Percentiles rank a stretch among this genome's conserved stretches.
Conservation (phyloP, 2,888 invertebrate genomes). For the Cephus rjabovi region DNA sequence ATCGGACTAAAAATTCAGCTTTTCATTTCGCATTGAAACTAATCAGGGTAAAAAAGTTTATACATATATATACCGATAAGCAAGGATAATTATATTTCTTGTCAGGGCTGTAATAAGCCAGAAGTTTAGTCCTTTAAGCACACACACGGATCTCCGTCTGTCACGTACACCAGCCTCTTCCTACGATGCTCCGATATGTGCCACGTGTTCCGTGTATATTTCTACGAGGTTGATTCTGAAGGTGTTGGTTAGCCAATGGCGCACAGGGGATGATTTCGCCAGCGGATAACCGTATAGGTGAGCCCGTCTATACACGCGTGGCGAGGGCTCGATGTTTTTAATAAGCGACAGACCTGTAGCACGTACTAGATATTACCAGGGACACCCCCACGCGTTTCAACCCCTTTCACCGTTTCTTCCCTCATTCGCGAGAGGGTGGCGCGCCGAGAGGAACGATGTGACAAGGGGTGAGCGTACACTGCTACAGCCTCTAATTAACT, state of each 20-base stretch:
- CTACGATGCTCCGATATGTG: constrained; percentile 21
- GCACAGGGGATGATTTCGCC: too few relatives aligned
- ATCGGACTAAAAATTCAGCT: background rate
- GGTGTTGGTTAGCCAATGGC: too few relatives aligned
- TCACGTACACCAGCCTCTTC: constrained; percentile 29
- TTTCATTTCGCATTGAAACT: background rate
- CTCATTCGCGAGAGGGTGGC: constrained; percentile 24
- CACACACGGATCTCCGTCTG: constrained; percentile 29
- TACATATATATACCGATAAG: background rate
- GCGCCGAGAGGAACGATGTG: constrained; percentile 14
- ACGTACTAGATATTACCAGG: constrained; percentile 59
- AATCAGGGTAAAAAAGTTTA: background rate
- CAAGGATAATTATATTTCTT: constrained; percentile 14
- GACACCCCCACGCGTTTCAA: constrained; percentile 38
- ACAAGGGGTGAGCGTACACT: constrained; percentile 21
- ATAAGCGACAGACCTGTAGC: constrained; percentile 60
- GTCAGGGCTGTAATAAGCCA: constrained; percentile 49
- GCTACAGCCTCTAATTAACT: constrained; percentile 53
- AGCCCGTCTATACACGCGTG: constrained; percentile 10
- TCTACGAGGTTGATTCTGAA: background rate
- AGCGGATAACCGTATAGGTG: background rate
- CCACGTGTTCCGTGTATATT: constrained; percentile 20
- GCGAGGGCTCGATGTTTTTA: constrained; percentile 59
- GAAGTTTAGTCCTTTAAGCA: constrained; percentile 39
- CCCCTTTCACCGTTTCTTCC: constrained; percentile 36